A percentile compares a stretch with the other conserved stretches of the same genome.
phyloP scores from a whole-genome alignment of 2,888 invertebrate genomes.

The Neoascia interrupta region DNA sequence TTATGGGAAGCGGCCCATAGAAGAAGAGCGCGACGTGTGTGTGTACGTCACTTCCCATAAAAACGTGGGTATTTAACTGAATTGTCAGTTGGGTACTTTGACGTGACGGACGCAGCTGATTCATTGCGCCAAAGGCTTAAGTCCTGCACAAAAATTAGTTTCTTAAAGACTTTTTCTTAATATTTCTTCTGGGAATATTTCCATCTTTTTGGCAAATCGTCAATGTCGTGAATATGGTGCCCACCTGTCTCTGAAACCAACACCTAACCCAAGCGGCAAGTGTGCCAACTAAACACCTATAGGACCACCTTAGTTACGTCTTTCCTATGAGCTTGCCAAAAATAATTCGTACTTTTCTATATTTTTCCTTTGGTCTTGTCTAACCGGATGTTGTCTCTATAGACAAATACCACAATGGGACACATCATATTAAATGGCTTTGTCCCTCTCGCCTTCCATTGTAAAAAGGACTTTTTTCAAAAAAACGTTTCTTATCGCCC shows the following conservation, averaged over 20 bases:
- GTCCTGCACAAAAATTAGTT: too few relatives aligned
- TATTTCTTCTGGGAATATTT: too few relatives aligned
- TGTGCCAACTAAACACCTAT: not conserved
- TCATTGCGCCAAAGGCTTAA: too few relatives aligned
- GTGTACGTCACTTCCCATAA: too few relatives aligned
- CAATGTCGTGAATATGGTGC: slow-evolving; percentile 34
- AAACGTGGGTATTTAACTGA: too few relatives aligned
- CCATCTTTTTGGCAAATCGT: slow-evolving; percentile 26
- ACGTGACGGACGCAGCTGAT: too few relatives aligned
- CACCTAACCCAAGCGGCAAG: slow-evolving; percentile 24
- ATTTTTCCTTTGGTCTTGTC: not conserved
- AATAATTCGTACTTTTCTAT: slow-evolving; percentile 17
- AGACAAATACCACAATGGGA: slow-evolving; percentile 20
- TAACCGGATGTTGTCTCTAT: slow-evolving; percentile 51
- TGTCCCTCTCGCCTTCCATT: slow-evolving; percentile 16
- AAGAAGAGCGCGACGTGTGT: too few relatives aligned
- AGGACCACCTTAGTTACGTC: slow-evolving; percentile 7
- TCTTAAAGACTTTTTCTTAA: too few relatives aligned
- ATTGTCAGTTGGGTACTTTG: too few relatives aligned
- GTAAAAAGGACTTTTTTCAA: slow-evolving; percentile 27
- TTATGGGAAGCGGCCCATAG: too few relatives aligned
- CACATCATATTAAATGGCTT: slow-evolving; percentile 10
- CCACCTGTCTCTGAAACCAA: slow-evolving; percentile 54
- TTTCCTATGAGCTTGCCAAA: slow-evolving; percentile 36
- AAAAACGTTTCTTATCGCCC: not conserved